Base-by-base conservation (phyloP, 2,888 invertebrate species). In the Scaptomyza cyrtandrae region DNA sequence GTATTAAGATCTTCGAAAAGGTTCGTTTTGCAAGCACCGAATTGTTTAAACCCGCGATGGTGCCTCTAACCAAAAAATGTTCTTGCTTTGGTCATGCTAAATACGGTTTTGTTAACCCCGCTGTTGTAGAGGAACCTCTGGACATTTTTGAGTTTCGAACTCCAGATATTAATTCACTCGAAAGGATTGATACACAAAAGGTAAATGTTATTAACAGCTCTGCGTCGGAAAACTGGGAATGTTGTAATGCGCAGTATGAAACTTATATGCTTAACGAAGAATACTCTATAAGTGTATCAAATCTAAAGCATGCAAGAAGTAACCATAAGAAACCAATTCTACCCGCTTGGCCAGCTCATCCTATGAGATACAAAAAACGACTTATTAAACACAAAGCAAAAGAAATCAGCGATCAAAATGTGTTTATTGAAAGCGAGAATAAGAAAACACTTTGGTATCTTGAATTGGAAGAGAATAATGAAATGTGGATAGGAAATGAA, bases 101-200 rank as follows among this genome's bases (percentile, higher is more conserved):
- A 11, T 19, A 14, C 6, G 41, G 39, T 31, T 14, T 10, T 2
- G 3, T 66, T 6, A 19, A 6, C 1, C 27, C 35, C 0, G 0
- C 45, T 2, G n/a, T 10, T 16, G 10, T 16, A n/a, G 14, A n/a
- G 5, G n/a, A 57, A 7, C 11, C 67, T 9, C 9, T 19, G 24
- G 58, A 11, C 6, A 46, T 61, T 7, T 61, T 53, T 9, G 83
- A 84, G n/a, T 82, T 87, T 29, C 77, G 82, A 2, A 58, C 52
- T 5, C 86, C 88, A 1, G 80, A 82, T 24, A 52, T 81, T 9
- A 7, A 35, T 14, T 16, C 29, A 0, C 14, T 4, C 0, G 45
- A 54, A n/a, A 41, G 49, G 9, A 4, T 3, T 1, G 29, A 33
- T 6, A 11, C 11, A 11, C n/a, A 1, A 5, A 13, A 16, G 3